A percentile compares a stretch with the other conserved stretches of the same genome.
Evolutionary conservation across 2,888 invertebrate genomes (phyloP).

Genomic region (Gisinianus flammeolus): DNA sequence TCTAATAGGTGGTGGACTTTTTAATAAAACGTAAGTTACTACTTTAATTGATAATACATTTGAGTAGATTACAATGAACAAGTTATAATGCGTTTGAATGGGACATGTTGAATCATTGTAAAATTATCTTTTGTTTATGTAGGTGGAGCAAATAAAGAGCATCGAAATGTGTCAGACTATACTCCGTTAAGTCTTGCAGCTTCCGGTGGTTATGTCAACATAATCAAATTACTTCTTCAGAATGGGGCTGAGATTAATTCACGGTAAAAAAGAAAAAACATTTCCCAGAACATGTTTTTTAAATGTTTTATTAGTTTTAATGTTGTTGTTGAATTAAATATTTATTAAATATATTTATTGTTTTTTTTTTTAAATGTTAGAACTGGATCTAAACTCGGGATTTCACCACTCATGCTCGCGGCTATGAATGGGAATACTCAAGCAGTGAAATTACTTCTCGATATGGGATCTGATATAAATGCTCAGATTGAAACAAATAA

Average conservation of each 20-base stretch:
- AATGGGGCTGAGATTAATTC: conserved; percentile 99
- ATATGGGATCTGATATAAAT: conserved; percentile 99
- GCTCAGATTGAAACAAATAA: conserved; percentile 99
- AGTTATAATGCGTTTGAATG: too few relatives aligned
- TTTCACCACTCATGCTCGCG: conserved; percentile 94
- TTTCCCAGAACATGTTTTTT: too few relatives aligned
- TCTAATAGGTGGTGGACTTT: conserved; percentile 83
- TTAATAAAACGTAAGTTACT: conserved; percentile 71
- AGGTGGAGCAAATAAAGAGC: conserved; percentile 94
- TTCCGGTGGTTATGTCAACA: conserved; percentile 97
- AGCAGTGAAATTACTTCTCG: conserved; percentile 90
- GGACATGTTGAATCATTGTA: too few relatives aligned
- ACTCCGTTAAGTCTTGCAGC: conserved; percentile 98
- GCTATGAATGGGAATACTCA: conserved; percentile 65
- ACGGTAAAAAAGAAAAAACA: conserved; percentile 63
- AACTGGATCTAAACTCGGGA: conserved; percentile 95
- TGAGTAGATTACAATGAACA: too few relatives aligned
- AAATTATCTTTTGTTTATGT: too few relatives aligned
- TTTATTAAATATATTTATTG: neutral
- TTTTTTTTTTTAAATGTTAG: too few relatives aligned
- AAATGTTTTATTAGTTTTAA: too few relatives aligned
- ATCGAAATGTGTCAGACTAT: conserved; percentile 98
- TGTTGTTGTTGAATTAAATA: too few relatives aligned
- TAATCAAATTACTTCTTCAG: conserved; percentile 89
- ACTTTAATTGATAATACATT: too few relatives aligned